Evolutionary conservation across 2,888 invertebrate species (phyloP), one percentile per base, ranked within the genome.

Genomic region (Nyleta sp.): DNA sequence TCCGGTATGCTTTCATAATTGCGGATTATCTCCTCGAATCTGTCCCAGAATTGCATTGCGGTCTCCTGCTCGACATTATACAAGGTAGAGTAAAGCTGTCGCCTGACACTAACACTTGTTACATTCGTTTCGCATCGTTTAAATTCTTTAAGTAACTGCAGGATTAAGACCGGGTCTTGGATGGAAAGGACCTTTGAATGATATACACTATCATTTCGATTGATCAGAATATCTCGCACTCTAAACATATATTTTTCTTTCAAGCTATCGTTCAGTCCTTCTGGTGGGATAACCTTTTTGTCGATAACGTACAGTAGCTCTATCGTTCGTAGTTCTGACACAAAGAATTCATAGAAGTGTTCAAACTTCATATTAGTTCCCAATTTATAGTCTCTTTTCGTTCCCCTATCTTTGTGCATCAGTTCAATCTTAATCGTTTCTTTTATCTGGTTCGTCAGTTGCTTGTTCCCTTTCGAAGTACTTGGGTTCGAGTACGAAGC

Each of bases 331-430:
- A 53, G 13, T 38, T 53, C 38, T 1, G 53, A 53, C 1, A 1
- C 2, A 7, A 81, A 60, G 52, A 73, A 78, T 62, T 81, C 80
- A 55, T 68, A 71, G 40, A 80, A 81, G 52, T 80, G 57, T 44
- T 78, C 78, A 60, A 59, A 80, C 31, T 80, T 80, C 13, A 53
- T 65, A 31, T 72, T 28, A 20, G 11, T 3, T 11, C 42, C 57
- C 31, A 81, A 70, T 68, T 80, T 75, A 42, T 80, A 81, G 17
- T 80, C 78, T 24, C 78, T 74, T 28, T 48, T 53, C 20, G 10
- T 72, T 7, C 31, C 17, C 62, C 28, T 35, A 6, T 40, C 40
- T 15, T 40, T 40, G 4, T 2, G 8, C 1, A 40, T 40, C 13
- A 40, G 13, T 40, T 46, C 13, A 40, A 40, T 15, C 13, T 40